Conservation (phyloP, 2,797 vertebrate genomes). For the Microchirus variegatus region DNA sequence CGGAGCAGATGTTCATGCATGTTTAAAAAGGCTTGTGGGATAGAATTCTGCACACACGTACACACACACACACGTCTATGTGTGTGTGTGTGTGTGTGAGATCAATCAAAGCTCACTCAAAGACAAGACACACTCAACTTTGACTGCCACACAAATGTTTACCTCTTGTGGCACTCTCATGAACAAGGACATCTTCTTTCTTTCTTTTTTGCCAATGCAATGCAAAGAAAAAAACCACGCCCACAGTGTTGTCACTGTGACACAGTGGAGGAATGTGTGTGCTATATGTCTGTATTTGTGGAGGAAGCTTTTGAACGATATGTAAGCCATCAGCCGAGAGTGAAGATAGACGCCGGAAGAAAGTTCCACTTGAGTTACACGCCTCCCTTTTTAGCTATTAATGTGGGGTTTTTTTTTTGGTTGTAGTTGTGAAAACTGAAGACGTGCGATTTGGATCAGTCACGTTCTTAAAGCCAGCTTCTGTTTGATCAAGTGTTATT, state of each 20-base stretch:
- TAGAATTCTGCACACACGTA: slow-evolving; percentile 60
- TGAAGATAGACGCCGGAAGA: slow-evolving; percentile 38
- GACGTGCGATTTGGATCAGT: not conserved
- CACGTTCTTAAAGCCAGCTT: slow-evolving; percentile 5
- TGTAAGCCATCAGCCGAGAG: slow-evolving; percentile 43
- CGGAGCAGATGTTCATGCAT: slow-evolving; percentile 68
- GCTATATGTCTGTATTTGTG: slow-evolving; percentile 40
- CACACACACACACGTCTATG: slow-evolving; percentile 13
- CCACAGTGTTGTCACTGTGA: slow-evolving; percentile 57
- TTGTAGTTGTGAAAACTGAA: slow-evolving; percentile 13
- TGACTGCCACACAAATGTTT: slow-evolving; percentile 67
- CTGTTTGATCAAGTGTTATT: slow-evolving; percentile 17
- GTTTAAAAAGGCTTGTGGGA: slow-evolving; percentile 72
- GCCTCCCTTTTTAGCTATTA: slow-evolving; percentile 27
- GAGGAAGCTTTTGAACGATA: slow-evolving; percentile 50
- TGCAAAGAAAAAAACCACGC: slow-evolving; percentile 67
- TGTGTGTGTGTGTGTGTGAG: slow-evolving; percentile 21
- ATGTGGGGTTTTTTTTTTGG: not conserved
- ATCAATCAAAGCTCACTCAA: slow-evolving; percentile 56
- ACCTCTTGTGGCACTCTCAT: slow-evolving; percentile 54
- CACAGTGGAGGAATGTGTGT: slow-evolving; percentile 65
- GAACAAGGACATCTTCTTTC: slow-evolving; percentile 19
- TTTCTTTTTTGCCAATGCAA: slow-evolving; percentile 66
- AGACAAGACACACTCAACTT: slow-evolving; percentile 46
- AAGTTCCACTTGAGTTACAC: slow-evolving; percentile 60